Base-by-base conservation (phyloP, 2,888 invertebrate species). In the Dione juno region DNA sequence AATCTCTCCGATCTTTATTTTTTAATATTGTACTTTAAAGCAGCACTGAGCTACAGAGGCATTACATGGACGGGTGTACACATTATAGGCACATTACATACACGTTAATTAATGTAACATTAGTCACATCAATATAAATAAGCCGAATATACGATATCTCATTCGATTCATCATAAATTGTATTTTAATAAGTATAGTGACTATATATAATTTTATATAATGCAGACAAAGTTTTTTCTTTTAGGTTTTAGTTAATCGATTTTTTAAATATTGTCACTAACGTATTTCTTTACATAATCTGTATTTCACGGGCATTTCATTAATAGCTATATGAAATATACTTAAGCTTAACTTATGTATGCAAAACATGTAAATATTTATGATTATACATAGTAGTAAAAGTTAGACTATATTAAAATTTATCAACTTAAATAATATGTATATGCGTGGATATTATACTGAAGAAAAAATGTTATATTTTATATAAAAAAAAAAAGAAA, bases 31-130 rank as follows among this genome's bases (percentile, higher is more conserved):
- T 37, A 37, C 10, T 48, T 35, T 41, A 28, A 16, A 61, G 52
- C n/a, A 53, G 45, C n/a, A 68, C 45, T 45, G 54, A 68, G 63
- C 63, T 63, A 40, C 35, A 43, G 63, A 68, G 68, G 68, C 68
- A 63, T 68, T 45, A 63, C 11, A 52, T 54, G 68, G 68, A 68
- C 68, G 68, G 68, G 63, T 68, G 53, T 54, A 63, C 58, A 61
- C 19, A 53, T 68, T 48, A 43, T 63, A 68, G 68, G 63, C 68
- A 68, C 63, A 28, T 63, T 14, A 16, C 54, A 68, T 63, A 54
- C 68, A 68, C 63, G 16, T 63, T 14, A 16, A 41, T 54, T 48
- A 53, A 48, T 53, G 16, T 63, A 13, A 35, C 28, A 16, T 53
- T 37, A 37, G 19, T 68, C 14, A 43, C 16, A 28, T 53, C 37